A percentile compares a stretch with the other conserved stretches of the same genome.
phyloP scores from a whole-genome alignment of 2,888 invertebrate genomes.

The Pseudeuparius sepicola region DNA sequence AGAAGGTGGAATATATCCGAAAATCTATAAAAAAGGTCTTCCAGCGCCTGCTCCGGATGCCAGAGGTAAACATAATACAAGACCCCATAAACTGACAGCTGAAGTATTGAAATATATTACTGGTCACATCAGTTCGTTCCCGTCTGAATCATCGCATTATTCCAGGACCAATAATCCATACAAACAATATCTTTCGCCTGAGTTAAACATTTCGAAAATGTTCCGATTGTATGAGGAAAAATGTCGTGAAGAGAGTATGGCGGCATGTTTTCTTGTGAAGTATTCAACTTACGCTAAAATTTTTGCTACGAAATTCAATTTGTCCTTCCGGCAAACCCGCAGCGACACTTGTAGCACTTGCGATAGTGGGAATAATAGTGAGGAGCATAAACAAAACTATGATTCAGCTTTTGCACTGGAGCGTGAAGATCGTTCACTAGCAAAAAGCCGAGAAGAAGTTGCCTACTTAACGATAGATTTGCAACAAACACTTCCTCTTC shows the following conservation, averaged over 20 bases:
- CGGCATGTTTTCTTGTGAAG: conserved; percentile 1
- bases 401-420: conserved; percentile 13
- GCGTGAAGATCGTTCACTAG: conserved; percentile 8
- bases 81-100: conserved; percentile 1
- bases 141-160: conserved; percentile 1
- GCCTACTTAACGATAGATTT: conserved; percentile 21
- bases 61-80: conserved; percentile 2
- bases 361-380: conserved; percentile 2
- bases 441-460: conserved; percentile 2
- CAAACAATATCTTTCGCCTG: conserved; percentile 1
- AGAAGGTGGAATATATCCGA: too few relatives aligned
- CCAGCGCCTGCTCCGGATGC: conserved; percentile 1
- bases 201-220: conserved; percentile 3
- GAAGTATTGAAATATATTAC: conserved; percentile 2
- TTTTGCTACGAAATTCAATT: conserved; percentile 3
- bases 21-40: too few relatives aligned
- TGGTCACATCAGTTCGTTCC: neutral
- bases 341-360: conserved; percentile 2
- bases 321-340: conserved; percentile 1
- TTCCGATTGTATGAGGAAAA: conserved; percentile 3
- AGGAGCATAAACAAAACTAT: conserved; percentile 14
- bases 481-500: conserved; percentile 23
- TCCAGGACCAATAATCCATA: conserved; percentile 2
- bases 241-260: conserved; percentile 2
- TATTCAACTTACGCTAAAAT: conserved; percentile 3